Base-by-base conservation (phyloP, 2,888 invertebrate species). In the Archips xylosteana region DNA sequence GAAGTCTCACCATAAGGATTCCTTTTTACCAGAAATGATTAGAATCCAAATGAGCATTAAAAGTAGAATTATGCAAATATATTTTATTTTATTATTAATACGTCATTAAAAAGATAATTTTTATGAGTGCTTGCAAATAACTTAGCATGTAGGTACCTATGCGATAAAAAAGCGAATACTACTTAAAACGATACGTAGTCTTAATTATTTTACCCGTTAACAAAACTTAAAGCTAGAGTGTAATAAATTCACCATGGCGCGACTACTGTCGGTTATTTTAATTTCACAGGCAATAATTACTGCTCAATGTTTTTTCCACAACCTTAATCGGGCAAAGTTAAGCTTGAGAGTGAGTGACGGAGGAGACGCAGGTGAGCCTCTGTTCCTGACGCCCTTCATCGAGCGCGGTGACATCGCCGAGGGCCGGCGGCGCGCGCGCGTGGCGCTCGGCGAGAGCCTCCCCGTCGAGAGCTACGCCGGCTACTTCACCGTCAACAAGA, bases 401-500 rank as follows among this genome's bases (percentile, higher is more conserved):
- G 96, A 97, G 85, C 94, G 92, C 72, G 97, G 97, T 6, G 95
- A 96, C 81, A 95, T 97, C 66, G 94, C 96, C 0, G 95, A 96
- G 83, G 97, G 96, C 0, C 94, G 95, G 79, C 85, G 88, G 3
- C 85, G 92, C 49, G 95, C 96, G 0, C 83, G 95, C 13, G 96
- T 96, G 0, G 90, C 94, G 3, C 95, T 96, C 79, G 95, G 95
- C 60, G 95, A 96, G 67, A 92, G 94, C 87, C 94, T 92, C 45
- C 91, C 95, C 15, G 90, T 97, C 32, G 95, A 93, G 78, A 97
- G 97, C 82, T 97, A 96, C 83, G 95, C 97, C 15, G 97, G 97
- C 10, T 98, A 96, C 85, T 94, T 98, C 71, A 98, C 98, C 0
- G 98, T 98, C 0, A 96, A 98, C 85, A 95, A 96, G 80, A 88